Evolutionary conservation across 2,888 invertebrate genomes (phyloP).

Genomic region (Scelioninae gen. 2): DNA sequence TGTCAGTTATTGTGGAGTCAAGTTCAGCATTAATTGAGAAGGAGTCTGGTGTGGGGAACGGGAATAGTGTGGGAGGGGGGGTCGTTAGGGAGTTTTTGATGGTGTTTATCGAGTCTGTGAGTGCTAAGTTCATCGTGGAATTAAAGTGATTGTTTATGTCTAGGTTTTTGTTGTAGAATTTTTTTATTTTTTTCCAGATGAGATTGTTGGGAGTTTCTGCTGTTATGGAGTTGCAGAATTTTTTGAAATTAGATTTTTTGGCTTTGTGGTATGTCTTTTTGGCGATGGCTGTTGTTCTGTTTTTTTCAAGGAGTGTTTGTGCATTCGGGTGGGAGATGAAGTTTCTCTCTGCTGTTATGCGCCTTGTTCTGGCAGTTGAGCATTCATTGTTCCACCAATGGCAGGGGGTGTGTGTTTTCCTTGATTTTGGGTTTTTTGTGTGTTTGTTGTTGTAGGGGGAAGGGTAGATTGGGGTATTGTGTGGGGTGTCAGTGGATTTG

Average conservation of each 20-base stretch:
- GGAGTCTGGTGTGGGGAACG: no score
- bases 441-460: not conserved
- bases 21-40: no score
- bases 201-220: conserved; percentile 5
- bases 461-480: no score
- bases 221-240: not conserved
- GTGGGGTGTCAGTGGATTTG: no score
- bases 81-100: not conserved
- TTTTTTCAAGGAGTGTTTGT: conserved; percentile 1
- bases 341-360: conserved; percentile 19
- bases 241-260: conserved; percentile 16
- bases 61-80: not conserved
- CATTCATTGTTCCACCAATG: conserved; percentile 31
- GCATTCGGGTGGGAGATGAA: conserved; percentile 14
- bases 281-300: conserved; percentile 12
- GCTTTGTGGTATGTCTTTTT: conserved; percentile 15
- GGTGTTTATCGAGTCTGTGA: no score
- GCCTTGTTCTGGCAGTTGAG: not conserved
- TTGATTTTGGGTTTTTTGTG: not conserved
- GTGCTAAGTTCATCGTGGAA: not conserved
- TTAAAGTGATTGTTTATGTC: not conserved
- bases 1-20: no score
- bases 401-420: not conserved
- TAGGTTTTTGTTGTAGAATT: not conserved
- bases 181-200: not conserved